A percentile compares a stretch with the other conserved stretches of the same genome.
Evolutionary conservation across 2,797 vertebrate species (phyloP).

Genomic region (Enteromius afrohamiltoni): DNA sequence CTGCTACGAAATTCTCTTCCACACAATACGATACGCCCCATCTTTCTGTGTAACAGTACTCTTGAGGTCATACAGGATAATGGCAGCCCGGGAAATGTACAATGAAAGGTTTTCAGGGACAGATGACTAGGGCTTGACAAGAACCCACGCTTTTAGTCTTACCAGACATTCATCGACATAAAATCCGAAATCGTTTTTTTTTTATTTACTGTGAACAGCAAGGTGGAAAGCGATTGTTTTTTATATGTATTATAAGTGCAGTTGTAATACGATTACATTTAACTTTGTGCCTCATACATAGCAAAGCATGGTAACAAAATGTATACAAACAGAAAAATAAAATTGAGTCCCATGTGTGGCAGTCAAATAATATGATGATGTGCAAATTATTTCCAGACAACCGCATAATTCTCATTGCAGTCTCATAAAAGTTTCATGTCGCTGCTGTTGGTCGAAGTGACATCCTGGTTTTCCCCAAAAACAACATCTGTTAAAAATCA

Average conservation of each 20-base stretch:
- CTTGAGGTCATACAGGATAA: constrained; percentile 37
- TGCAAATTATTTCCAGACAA: constrained; percentile 43
- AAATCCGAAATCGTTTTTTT: constrained; percentile 44
- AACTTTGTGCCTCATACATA: constrained; percentile 39
- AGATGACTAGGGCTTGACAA: neutral
- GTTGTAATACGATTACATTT: constrained; percentile 25
- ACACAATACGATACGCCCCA: neutral
- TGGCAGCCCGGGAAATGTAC: constrained; percentile 19
- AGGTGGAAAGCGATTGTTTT: constrained; percentile 32
- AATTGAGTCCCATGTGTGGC: constrained; percentile 21
- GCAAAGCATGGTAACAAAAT: constrained; percentile 43
- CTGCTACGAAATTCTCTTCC: constrained; percentile 19
- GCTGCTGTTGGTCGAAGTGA: constrained; percentile 36
- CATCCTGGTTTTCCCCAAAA: constrained; percentile 33
- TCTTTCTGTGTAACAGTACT: constrained; percentile 41
- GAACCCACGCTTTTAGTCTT: constrained; percentile 58
- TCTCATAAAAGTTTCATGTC: constrained; percentile 39
- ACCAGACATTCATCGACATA: constrained; percentile 65
- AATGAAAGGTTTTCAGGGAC: constrained; percentile 1
- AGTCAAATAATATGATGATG: constrained; percentile 37
- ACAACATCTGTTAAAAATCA: constrained; percentile 68
- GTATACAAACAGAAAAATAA: constrained; percentile 29
- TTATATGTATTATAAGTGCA: constrained; percentile 18
- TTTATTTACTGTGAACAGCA: constrained; percentile 1
- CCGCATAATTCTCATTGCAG: constrained; percentile 4